These are phyloP conservation scores for Aphelocoma californica DNA, from an alignment of 2,797 vertebrate genomes.

Conservation along the genomic window DNA sequence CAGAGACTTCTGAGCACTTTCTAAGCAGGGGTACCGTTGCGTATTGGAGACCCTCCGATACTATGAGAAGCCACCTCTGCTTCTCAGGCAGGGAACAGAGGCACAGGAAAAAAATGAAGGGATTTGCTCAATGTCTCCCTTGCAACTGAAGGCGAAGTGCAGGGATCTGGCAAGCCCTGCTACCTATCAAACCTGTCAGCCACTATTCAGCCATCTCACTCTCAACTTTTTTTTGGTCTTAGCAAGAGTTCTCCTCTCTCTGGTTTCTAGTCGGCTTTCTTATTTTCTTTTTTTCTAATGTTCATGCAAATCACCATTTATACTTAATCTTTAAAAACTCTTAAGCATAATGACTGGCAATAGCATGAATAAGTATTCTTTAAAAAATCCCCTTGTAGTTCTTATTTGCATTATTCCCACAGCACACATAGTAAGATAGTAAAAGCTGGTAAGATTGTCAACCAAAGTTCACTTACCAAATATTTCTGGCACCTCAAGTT, in stretches of 20 bases:
- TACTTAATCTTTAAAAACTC: slow-evolving; percentile 50
- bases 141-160: not conserved
- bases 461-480: slow-evolving; percentile 36
- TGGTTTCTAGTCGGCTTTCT: not conserved
- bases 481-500: slow-evolving; percentile 60
- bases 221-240: not conserved
- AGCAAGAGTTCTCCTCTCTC: not conserved
- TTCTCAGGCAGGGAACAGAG: not conserved
- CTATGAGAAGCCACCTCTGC: not conserved
- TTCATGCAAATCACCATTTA: slow-evolving; percentile 10
- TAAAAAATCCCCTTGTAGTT: not conserved
- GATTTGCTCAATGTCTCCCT: not conserved
- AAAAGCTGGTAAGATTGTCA: slow-evolving; percentile 54
- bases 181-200: not conserved
- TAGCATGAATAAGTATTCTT: slow-evolving; percentile 24
- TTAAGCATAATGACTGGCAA: not conserved
- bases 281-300: not conserved
- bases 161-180: not conserved
- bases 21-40: too few species aligned
- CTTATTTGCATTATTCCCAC: slow-evolving; percentile 49
- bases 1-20: not conserved
- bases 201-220: not conserved
- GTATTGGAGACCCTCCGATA: not conserved
- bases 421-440: slow-evolving; percentile 43
- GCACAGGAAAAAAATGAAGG: not conserved